Conservation (phyloP, 2,888 invertebrate species). For the Stomorhina lunata region DNA sequence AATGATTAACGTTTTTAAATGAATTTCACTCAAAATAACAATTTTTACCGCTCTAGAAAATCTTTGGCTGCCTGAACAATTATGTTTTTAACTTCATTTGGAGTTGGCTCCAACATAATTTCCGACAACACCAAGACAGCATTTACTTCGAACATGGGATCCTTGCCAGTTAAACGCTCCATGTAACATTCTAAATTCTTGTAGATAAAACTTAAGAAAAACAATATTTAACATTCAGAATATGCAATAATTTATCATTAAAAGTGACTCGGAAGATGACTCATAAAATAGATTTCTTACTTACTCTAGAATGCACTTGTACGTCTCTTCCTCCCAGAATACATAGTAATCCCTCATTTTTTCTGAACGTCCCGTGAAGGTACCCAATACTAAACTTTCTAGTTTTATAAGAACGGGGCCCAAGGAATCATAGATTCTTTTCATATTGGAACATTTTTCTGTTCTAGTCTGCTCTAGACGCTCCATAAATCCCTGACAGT, state of each 20-base stretch:
- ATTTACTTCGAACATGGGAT: conserved; percentile 89
- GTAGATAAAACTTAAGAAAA: conserved; percentile 82
- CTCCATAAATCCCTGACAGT: conserved; percentile 83
- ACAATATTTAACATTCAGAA: neutral
- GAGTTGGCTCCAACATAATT: conserved; percentile 87
- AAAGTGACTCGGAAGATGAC: no score
- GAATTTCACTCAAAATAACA: neutral
- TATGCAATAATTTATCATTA: neutral
- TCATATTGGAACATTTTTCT: conserved; percentile 85
- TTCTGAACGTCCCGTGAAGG: conserved; percentile 87
- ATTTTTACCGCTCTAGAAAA: conserved; percentile 85
- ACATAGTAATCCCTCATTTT: conserved; percentile 89
- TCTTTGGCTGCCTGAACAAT: conserved; percentile 88
- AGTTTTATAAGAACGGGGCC: conserved; percentile 91
- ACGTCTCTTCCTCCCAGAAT: conserved; percentile 91
- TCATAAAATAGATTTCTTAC: no score
- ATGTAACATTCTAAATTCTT: conserved; percentile 87
- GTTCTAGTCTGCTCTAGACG: conserved; percentile 86
- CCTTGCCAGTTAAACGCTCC: conserved; percentile 81
- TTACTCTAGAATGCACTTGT: conserved; percentile 84
- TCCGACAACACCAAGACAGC: conserved; percentile 88
- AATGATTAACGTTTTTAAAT: neutral
- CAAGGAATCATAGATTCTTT: conserved; percentile 88
- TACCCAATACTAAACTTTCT: conserved; percentile 90
- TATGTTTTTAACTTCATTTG: conserved; percentile 88